Conservation (phyloP, 2,113 vertebrate genomes). For the Psilopsiagon aurifrons region DNA sequence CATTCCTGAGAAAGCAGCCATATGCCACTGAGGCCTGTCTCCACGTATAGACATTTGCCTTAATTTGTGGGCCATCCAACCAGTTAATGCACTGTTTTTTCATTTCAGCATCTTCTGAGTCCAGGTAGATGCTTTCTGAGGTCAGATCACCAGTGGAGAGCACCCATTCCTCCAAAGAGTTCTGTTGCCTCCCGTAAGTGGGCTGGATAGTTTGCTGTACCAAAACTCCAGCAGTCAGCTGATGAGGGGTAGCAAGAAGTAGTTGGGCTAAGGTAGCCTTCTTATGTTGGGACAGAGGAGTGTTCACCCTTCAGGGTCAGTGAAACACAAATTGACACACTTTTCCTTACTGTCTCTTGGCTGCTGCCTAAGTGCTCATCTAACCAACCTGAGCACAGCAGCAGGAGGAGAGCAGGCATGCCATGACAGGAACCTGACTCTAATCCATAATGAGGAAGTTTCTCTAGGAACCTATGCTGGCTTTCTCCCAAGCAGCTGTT, state of each 20-base stretch:
- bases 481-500: neutral
- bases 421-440: neutral
- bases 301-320: neutral
- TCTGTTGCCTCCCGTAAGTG: accelerated
- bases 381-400: neutral
- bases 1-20: neutral
- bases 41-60: neutral
- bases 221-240: neutral
- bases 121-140: neutral
- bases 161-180: neutral
- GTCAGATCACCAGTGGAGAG: neutral
- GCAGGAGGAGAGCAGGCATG: neutral
- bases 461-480: neutral
- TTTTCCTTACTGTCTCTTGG: neutral
- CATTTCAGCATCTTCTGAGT: neutral
- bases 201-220: neutral
- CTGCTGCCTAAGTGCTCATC: neutral
- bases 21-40: neutral
- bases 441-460: accelerated
- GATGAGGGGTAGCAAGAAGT: neutral
- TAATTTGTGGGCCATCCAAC: neutral
- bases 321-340: accelerated
- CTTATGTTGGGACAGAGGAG: accelerated
- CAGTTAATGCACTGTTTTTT: neutral
- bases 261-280: neutral